phyloP scores from a whole-genome alignment of 1,140 invertebrate genomes.

The Caenorhabditis inopinata region DNA sequence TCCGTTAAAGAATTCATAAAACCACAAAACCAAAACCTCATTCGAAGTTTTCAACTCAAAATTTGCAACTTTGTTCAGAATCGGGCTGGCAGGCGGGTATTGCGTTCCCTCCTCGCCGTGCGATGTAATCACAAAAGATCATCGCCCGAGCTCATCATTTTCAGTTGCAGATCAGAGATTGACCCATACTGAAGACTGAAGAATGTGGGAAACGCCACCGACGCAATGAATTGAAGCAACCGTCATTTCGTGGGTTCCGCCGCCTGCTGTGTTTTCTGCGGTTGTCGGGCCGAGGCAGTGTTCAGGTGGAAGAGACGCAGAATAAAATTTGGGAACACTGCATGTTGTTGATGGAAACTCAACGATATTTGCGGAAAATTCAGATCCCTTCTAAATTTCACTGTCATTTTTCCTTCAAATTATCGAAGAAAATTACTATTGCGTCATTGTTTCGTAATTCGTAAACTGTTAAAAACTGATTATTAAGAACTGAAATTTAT shows the following conservation, averaged over 20 bases:
- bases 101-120: constrained; percentile 32
- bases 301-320: not conserved
- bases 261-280: not conserved
- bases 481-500: too few species aligned
- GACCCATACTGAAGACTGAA: constrained; percentile 36
- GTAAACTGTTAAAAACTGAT: too few species aligned
- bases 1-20: too few species aligned
- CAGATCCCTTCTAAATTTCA: too few species aligned
- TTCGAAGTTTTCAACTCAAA: too few species aligned
- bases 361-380: too few species aligned
- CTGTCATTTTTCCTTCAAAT: too few species aligned
- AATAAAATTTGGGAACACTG: not conserved
- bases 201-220: too few species aligned
- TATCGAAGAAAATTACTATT: too few species aligned
- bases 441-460: too few species aligned
- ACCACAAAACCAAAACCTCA: too few species aligned
- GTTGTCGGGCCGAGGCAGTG: not conserved
- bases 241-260: constrained; percentile 1
- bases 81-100: constrained; percentile 26
- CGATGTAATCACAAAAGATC: constrained; percentile 35
- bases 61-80: constrained; percentile 34
- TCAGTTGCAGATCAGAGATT: constrained; percentile 37
- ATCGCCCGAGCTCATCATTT: constrained; percentile 43
- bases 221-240: not conserved
- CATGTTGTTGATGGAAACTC: too few species aligned